Base-by-base conservation (phyloP, 2,888 invertebrate genomes). In the Timandra comae region DNA sequence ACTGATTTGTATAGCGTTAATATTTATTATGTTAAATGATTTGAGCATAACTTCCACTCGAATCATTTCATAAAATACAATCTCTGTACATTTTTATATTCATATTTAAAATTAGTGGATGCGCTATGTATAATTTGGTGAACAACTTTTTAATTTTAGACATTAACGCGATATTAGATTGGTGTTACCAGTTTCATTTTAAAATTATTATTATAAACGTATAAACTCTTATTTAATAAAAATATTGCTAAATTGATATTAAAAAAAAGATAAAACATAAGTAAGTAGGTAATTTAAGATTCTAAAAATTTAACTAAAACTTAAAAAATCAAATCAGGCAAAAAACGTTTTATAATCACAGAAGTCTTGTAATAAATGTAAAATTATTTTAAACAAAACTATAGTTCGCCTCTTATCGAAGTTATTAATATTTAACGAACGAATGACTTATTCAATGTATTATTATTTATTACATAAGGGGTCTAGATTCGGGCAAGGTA, bases 31-130 rank as follows among this genome's bases (percentile, higher is more conserved):
- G 33, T 33, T 37, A 32, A n/a, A 43, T 61, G 63, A 62, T 67
- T 74, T 77, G 77, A 79, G 76, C 78, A 68, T 62, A 60, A 49
- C 53, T 48, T 39, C 49, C 49, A 59, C 66, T 50, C 44, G 49
- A 45, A 56, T 40, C 35, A 36, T 29, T 27, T 56, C 41, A 38
- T 41, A 54, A 45, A 48, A 51, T 56, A 58, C 47, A 61, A 63
- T 68, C 40, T 72, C 67, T 73, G 58, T 69, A 72, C 66, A 75
- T 30, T 43, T 40, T 42, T 22, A 49, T 43, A 34, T 42, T 46
- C 27, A 36, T 29, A 30, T 30, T 10, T 12, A 34, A 9, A 22
- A 12, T 25, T 30, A 33, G 11, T 30, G 22, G 22, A 19, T 28
- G 26, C 11, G 11, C 6, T 11, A 10, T 10, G 23, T 23, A 10